Percentiles rank a stretch among this genome's conserved stretches.
phyloP scores from a whole-genome alignment of 2,888 invertebrate genomes.

The Germaria angustata region DNA sequence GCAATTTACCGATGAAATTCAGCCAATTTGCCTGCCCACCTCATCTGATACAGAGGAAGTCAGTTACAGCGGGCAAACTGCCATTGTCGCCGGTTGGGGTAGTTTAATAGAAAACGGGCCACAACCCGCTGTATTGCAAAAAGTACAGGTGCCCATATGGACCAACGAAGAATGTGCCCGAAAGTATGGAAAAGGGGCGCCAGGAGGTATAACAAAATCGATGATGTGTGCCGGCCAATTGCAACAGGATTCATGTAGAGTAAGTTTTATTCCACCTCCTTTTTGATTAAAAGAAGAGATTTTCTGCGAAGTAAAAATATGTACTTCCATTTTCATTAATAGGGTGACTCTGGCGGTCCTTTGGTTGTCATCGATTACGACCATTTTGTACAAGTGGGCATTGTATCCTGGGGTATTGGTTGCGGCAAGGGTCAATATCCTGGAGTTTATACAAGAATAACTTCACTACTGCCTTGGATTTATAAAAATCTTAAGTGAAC shows the following conservation, averaged over 20 bases:
- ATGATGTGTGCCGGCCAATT: conserved; percentile 93
- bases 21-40: conserved; percentile 89
- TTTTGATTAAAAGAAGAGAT: too few relatives aligned
- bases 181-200: conserved; percentile 91
- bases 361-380: conserved; percentile 88
- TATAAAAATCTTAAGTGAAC: conserved; percentile 86
- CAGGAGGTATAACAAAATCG: conserved; percentile 92
- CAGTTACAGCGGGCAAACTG: conserved; percentile 85
- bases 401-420: conserved; percentile 95
- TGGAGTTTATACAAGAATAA: conserved; percentile 93
- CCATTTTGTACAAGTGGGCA: conserved; percentile 91
- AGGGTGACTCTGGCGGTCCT: conserved; percentile 95
- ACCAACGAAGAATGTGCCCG: conserved; percentile 87
- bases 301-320: too few relatives aligned
- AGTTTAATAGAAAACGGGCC: conserved; percentile 84
- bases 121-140: conserved; percentile 89
- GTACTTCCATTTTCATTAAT: conserved; percentile 1
- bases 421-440: conserved; percentile 95
- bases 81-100: conserved; percentile 92
- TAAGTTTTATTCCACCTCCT: conserved; percentile 81
- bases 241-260: conserved; percentile 93
- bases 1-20: conserved; percentile 85
- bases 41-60: conserved; percentile 78
- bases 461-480: conserved; percentile 92
- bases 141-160: conserved; percentile 92